Percentiles rank a stretch among this genome's conserved stretches.
Conservation (phyloP, 2,797 vertebrate genomes). For the Sebastes minor region DNA sequence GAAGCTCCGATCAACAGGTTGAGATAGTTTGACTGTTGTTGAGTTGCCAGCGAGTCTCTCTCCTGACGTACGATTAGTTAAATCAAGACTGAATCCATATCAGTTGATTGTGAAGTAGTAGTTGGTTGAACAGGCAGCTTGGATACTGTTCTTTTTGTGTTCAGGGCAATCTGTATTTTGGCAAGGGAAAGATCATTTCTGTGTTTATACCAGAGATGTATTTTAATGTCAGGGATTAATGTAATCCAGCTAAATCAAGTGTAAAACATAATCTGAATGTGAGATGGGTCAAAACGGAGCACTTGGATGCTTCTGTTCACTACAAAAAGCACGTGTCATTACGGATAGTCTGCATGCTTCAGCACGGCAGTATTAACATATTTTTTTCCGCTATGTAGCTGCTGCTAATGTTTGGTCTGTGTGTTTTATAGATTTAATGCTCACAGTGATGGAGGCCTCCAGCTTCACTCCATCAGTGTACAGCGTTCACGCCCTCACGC, state of each 20-base stretch:
- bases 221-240: slow-evolving; percentile 4
- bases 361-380: slow-evolving; percentile 17
- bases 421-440: slow-evolving; percentile 91
- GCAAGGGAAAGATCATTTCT: not conserved
- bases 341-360: not conserved
- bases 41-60: not conserved
- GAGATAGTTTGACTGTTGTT: not conserved
- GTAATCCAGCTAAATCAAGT: slow-evolving; percentile 14
- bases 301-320: not conserved
- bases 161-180: not conserved
- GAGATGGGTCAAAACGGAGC: not conserved
- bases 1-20: not conserved
- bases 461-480: slow-evolving; percentile 97
- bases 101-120: not conserved
- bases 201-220: not conserved
- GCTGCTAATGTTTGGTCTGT: slow-evolving; percentile 55
- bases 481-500: slow-evolving; percentile 96
- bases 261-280: slow-evolving; percentile 1
- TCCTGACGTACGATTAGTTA: not conserved
- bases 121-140: not conserved
- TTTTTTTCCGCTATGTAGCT: not conserved
- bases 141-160: not conserved
- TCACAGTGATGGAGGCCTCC: slow-evolving; percentile 95
- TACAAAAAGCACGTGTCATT: not conserved
- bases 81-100: not conserved